These are phyloP conservation scores for Gnathonemus echidnorhynchus DNA, from an alignment of 2,113 vertebrate species.

Conservation along the genomic window DNA sequence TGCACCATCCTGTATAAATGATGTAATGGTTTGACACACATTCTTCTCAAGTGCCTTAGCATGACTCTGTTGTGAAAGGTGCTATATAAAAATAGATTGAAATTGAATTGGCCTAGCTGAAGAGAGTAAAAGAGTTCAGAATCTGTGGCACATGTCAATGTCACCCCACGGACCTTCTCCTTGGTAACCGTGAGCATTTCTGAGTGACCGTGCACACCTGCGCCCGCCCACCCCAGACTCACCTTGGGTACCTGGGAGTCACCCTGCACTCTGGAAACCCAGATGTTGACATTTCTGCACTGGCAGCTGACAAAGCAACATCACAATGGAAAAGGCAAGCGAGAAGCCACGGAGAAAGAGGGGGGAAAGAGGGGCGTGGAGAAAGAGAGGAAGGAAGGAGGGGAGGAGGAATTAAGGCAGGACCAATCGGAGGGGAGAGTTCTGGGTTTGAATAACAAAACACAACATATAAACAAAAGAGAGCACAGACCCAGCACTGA, in stretches of 20 bases:
- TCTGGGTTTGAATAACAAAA: not conserved
- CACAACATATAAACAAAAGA: not conserved
- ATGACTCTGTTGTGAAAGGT: not conserved
- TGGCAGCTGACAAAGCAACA: not conserved
- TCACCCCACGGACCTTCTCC: not conserved
- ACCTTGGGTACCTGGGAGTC: not conserved
- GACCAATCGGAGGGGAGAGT: not conserved
- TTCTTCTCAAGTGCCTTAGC: too few species aligned
- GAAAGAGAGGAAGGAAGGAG: not conserved
- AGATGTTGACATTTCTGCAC: not conserved
- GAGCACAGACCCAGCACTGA: not conserved
- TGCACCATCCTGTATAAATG: not conserved
- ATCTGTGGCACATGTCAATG: not conserved
- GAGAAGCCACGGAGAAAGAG: not conserved
- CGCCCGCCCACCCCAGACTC: not conserved
- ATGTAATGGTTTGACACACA: too few species aligned
- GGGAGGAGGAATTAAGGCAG: not conserved
- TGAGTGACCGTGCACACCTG: not conserved
- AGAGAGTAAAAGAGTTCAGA: not conserved
- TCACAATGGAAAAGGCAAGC: not conserved
- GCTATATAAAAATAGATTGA: not conserved
- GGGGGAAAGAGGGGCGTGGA: not conserved
- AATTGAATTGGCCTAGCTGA: not conserved
- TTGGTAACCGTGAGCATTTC: not conserved
- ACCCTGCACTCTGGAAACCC: not conserved